Percentiles rank a stretch among this genome's conserved stretches.
Evolutionary conservation across 2,888 invertebrate species (phyloP).

Genomic region (Archips crataeganus): DNA sequence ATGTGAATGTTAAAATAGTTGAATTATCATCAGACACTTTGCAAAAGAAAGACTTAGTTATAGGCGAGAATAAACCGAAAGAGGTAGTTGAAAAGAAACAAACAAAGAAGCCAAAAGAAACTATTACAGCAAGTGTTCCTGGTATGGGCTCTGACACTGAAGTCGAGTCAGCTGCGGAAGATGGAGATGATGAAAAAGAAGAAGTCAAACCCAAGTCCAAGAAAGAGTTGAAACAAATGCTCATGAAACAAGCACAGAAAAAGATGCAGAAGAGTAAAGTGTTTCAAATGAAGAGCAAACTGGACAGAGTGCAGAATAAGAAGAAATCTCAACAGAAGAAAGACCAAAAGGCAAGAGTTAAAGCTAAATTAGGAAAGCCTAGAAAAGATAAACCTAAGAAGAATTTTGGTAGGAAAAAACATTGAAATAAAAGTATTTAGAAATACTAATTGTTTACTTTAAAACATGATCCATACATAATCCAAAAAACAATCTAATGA

Average conservation of each 20-base stretch:
- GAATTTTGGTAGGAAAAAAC: slow-evolving; percentile 70
- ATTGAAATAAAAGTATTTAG: slow-evolving; percentile 53
- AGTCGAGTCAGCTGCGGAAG: slow-evolving; percentile 58
- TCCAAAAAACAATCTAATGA: background rate
- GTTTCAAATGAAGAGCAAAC: slow-evolving; percentile 90
- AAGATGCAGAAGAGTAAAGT: slow-evolving; percentile 91
- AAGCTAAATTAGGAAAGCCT: slow-evolving; percentile 38
- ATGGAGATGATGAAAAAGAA: slow-evolving; percentile 58
- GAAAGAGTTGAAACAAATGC: slow-evolving; percentile 89
- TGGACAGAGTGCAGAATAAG: slow-evolving; percentile 89
- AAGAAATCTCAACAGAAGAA: slow-evolving; percentile 86
- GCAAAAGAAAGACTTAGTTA: slow-evolving; percentile 89
- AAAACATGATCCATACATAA: slow-evolving; percentile 14
- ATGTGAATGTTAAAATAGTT: slow-evolving; percentile 92
- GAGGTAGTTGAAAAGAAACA: slow-evolving; percentile 53
- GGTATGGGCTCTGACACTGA: slow-evolving; percentile 72
- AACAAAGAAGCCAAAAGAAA: slow-evolving; percentile 51
- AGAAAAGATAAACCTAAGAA: slow-evolving; percentile 72
- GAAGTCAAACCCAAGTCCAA: slow-evolving; percentile 79
- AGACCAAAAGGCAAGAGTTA: slow-evolving; percentile 56
- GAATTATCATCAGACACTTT: slow-evolving; percentile 90
- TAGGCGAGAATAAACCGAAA: slow-evolving; percentile 88
- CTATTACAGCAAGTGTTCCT: slow-evolving; percentile 55
- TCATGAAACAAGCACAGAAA: slow-evolving; percentile 90
- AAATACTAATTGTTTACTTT: slow-evolving; percentile 43